Evolutionary conservation across 2,797 vertebrate genomes (phyloP).

Genomic region (Australoheros facetus): DNA sequence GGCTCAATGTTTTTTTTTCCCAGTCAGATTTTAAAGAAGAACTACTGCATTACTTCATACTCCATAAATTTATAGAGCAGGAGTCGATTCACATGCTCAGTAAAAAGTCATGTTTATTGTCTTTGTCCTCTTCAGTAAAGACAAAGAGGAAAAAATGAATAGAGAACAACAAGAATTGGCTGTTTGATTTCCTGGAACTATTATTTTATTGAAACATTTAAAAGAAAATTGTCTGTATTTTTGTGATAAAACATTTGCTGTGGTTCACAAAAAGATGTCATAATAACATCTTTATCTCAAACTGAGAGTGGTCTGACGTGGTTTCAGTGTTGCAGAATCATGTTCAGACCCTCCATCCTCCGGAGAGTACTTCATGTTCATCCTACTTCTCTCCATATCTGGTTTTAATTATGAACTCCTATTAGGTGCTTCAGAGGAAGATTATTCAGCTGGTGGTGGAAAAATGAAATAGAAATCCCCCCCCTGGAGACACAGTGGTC

Average conservation of each 20-base stretch:
- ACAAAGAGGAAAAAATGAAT: neutral
- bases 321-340: neutral
- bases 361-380: conserved; percentile 6
- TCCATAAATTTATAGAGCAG: neutral
- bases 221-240: neutral
- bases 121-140: neutral
- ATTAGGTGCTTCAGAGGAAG: conserved; percentile 29
- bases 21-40: neutral
- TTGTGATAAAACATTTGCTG: neutral
- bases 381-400: conserved; percentile 20
- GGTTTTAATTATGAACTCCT: conserved; percentile 49
- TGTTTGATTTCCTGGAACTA: neutral
- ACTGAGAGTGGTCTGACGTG: neutral
- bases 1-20: neutral
- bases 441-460: conserved; percentile 37
- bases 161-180: neutral
- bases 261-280: neutral
- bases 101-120: neutral
- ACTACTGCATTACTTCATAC: neutral
- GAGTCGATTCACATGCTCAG: neutral
- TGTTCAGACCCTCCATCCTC: neutral
- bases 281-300: neutral
- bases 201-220: neutral
- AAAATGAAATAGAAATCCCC: conserved; percentile 25
- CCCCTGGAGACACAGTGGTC: conserved; percentile 43